phyloP scores from a whole-genome alignment of 1,140 invertebrate species.

The Asobara japonica region DNA sequence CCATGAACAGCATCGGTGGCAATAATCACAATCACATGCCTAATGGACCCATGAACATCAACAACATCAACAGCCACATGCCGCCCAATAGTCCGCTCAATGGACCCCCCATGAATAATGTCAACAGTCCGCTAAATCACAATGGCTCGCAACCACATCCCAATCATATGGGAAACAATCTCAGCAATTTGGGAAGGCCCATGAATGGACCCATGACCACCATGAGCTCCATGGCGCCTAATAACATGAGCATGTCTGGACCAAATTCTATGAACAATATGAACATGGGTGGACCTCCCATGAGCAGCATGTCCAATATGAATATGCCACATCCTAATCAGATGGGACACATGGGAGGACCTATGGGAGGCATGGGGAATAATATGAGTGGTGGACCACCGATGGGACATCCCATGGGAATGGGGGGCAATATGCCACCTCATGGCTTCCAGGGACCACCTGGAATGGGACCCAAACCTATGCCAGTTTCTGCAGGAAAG shows the following conservation, averaged over 20 bases:
- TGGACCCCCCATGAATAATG: constrained; percentile 61
- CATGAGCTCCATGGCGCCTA: constrained; percentile 71
- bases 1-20: constrained; percentile 62
- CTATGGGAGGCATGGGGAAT: constrained; percentile 66
- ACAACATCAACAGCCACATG: constrained; percentile 65
- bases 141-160: constrained; percentile 68
- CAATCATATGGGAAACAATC: constrained; percentile 69
- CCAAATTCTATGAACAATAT: constrained; percentile 62
- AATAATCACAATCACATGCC: constrained; percentile 57
- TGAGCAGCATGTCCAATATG: constrained; percentile 69
- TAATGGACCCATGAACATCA: constrained; percentile 64
- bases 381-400: constrained; percentile 63
- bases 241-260: constrained; percentile 61
- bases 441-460: constrained; percentile 65
- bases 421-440: constrained; percentile 58
- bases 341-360: constrained; percentile 70
- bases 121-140: constrained; percentile 63
- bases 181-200: constrained; percentile 66
- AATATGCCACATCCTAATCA: constrained; percentile 68
- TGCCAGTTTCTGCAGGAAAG: constrained; percentile 90
- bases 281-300: constrained; percentile 68
- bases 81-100: constrained; percentile 62
- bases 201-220: constrained; percentile 72
- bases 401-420: constrained; percentile 64
- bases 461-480: constrained; percentile 72